Evolutionary conservation across 2,888 invertebrate genomes (phyloP), one percentile per base, ranked within the genome.

Genomic region (Cantharis rufa): DNA sequence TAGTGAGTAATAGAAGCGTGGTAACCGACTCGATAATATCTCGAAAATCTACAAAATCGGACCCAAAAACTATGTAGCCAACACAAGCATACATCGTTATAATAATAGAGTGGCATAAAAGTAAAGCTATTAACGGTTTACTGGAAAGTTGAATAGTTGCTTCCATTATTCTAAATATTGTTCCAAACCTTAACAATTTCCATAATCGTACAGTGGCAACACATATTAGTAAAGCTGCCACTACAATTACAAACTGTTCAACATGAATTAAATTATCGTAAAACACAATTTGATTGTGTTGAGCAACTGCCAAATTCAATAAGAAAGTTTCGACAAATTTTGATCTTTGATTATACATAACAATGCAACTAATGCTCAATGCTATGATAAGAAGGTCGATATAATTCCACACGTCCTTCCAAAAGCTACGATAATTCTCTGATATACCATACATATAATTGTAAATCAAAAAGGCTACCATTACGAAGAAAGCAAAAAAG

Each of bases 91-190:
- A 82, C 64, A 73, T 78, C 15, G 76, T 28, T 9, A 80, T 28
- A 13, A 81, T 63, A 7, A 80, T 64, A 7, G 77, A 15, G 28
- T 80, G 77, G 48, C 75, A 75, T 27, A 80, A 13, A 18, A 73
- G 69, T n/a, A 82, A 62, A 11, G 75, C 80, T 5, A 74, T 15
- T 15, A 82, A 48, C 16, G 74, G 74, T 24, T 9, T 62, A 10
- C 69, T 21, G 11, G 80, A 75, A 11, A 73, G 48, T 9, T 72
- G 10, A 10, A 83, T 18, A 3, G 82, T 81, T n/a, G 71, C 64
- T 79, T 82, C 83, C 70, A 80, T 79, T 62, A 83, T 73, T 73
- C 69, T 72, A 75, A 83, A 83, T 62, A 81, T 79, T 18, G 75
- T 69, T 5, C 76, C 75, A 71, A 82, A 83, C 66, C 82, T 63